phyloP scores from a whole-genome alignment of 1,140 invertebrate genomes.

The Bombus waltoni region DNA sequence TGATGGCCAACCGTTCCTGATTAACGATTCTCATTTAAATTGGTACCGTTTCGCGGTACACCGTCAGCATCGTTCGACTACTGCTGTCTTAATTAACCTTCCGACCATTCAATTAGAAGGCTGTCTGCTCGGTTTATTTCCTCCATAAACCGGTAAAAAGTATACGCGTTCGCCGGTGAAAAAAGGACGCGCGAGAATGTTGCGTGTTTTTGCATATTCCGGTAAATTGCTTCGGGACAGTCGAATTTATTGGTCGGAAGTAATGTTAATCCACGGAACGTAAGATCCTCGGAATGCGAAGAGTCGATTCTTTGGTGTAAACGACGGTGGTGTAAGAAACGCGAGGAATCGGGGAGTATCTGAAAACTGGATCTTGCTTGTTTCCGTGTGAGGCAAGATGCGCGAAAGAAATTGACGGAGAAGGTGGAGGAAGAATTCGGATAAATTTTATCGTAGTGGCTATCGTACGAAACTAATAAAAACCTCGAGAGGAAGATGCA shows the following conservation, averaged over 20 bases:
- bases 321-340: too few species aligned
- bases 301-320: background rate
- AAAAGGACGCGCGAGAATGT: background rate
- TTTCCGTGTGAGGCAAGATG: too few species aligned
- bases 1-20: background rate
- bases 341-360: background rate
- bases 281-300: background rate
- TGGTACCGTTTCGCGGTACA: background rate
- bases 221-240: background rate
- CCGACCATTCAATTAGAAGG: slow-evolving; percentile 23
- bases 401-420: background rate
- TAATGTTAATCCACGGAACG: background rate
- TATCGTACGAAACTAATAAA: too few species aligned
- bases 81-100: slow-evolving; percentile 35
- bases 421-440: background rate
- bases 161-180: background rate
- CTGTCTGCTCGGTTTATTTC: background rate
- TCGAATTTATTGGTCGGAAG: background rate
- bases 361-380: background rate
- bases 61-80: background rate
- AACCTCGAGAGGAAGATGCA: background rate
- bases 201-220: background rate
- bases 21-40: slow-evolving; percentile 4
- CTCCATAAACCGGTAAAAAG: background rate
- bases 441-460: background rate